Base-by-base conservation (phyloP, 2,797 vertebrate species). In the Trachops cirrhosus region DNA sequence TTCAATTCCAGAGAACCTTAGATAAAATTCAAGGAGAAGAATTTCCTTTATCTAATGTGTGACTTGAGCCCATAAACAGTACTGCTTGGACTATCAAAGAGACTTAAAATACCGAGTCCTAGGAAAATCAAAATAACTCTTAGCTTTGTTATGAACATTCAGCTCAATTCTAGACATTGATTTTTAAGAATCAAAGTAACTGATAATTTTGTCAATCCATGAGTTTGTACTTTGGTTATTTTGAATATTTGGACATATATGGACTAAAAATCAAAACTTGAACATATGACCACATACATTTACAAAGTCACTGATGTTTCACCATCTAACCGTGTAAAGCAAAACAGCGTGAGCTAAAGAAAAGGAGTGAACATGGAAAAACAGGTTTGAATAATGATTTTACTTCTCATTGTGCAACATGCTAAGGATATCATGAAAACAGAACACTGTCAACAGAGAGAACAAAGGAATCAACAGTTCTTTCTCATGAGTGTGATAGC, bases 111-210 rank as follows among this genome's bases (percentile, higher is more conserved):
- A 74, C 52, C 80, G 70, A 57, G 62, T 59, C 21, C 48, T 19
- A 67, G 75, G 73, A 94, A 94, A 90, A 64, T 50, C 19, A 92
- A 92, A 92, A 78, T 32, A 95, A 73, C 9, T 9, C 50, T 85
- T 41, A 80, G 29, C 52, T 95, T 85, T 92, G 67, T 74, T 68
- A 46, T 52, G 89, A 82, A 62, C 22, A 21, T 59, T 92, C 80
- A 89, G 62, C 32, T 86, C 22, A 50, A 46, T 48, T 46, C 32
- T 77, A 86, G 74, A 86, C 41, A 52, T 3, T 83, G 7, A 86
- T 67, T 74, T 67, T 78, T 59, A 74, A 54, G 41, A 44, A 52
- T 74, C 79, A 59, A 48, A 41, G 21, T 86, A 67, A 89, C 37
- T 85, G 67, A 79, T 68, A 67, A 89, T 90, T 70, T 80, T 41